phyloP scores from a whole-genome alignment of 2,113 vertebrate genomes.

The Sebastes schlegelii region DNA sequence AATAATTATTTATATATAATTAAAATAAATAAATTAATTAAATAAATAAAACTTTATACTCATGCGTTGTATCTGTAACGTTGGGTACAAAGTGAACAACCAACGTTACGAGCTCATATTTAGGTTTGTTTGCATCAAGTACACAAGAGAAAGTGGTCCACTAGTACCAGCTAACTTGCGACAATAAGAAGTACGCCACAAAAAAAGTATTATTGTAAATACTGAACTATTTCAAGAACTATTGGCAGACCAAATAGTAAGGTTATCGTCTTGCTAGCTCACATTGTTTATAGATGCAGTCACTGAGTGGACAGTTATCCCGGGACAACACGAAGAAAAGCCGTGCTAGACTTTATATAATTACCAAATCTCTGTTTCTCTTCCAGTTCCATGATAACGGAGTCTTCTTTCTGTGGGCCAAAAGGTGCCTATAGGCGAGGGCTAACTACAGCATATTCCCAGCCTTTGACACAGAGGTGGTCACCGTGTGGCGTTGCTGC shows the following conservation, averaged over 20 bases:
- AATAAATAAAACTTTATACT: too few relatives aligned
- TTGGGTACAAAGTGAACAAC: too few relatives aligned
- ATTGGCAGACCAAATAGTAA: not conserved
- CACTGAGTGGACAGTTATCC: not conserved
- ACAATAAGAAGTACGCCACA: too few relatives aligned
- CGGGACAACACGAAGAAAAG: constrained; percentile 10
- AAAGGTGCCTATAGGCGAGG: constrained; percentile 7
- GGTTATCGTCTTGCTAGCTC: not conserved
- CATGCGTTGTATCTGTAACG: too few relatives aligned
- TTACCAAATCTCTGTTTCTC: constrained; percentile 81
- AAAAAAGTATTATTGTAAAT: too few relatives aligned
- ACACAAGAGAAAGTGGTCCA: too few relatives aligned
- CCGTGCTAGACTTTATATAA: constrained; percentile 33
- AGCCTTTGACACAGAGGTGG: not conserved
- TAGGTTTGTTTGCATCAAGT: too few relatives aligned
- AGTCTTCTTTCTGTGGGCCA: constrained; percentile 20
- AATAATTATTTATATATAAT: too few relatives aligned
- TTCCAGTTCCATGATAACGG: constrained; percentile 73
- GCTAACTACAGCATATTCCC: constrained; percentile 38
- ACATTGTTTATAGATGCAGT: not conserved
- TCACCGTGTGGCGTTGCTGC: not conserved
- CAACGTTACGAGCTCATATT: too few relatives aligned
- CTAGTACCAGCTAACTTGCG: too few relatives aligned
- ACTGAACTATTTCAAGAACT: not conserved
- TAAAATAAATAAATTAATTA: too few relatives aligned